Evolutionary conservation across 2,113 vertebrate genomes (phyloP), one percentile per base, ranked within the genome.

Genomic region (Stercorarius parasiticus): DNA sequence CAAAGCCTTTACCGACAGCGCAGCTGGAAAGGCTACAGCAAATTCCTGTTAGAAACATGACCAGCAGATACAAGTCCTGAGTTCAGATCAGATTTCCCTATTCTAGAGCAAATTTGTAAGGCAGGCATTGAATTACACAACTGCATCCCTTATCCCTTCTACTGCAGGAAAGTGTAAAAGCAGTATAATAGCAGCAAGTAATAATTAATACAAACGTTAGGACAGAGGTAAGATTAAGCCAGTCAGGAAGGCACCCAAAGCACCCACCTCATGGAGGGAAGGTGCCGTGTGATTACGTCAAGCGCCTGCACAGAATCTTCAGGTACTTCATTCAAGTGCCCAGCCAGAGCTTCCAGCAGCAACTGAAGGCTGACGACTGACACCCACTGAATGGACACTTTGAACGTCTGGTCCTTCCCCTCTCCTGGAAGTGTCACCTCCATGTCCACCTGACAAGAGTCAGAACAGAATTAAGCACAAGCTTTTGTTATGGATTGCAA

Each of bases 361-460:
- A 99, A 96, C 98, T 99, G 99, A 90, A 99, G 99, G 97, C 99
- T 99, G 86, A 99, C 99, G 17, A 99, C 99, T 3, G 99, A 99
- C 92, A 99, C 99, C 99, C 99, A 99, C 96, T 99, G 99, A 98
- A 99, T 98, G 55, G 99, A 99, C 73, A 99, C 99, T 98, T 99
- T 99, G 91, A 99, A 99, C 2, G 99, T 99, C 98, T 99, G 99
- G 96, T 99, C 99, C 96, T 99, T 99, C 74, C 99, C 99, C 96
- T 99, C 99, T 13, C 99, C 99, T 38, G 99, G 99, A 87, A 99
- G 98, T 1, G 99, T 99, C 96, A 99, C 99, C 97, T 99, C 99
- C 98, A 99, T 98, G 86, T 99, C 99, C 98, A 99, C 99, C 99
- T 99, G 91, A 76, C 59, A 84, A 89, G 1, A 18, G 53, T 19